phyloP scores from a whole-genome alignment of 2,888 invertebrate species.

The Sarcophaga caerulescens region DNA sequence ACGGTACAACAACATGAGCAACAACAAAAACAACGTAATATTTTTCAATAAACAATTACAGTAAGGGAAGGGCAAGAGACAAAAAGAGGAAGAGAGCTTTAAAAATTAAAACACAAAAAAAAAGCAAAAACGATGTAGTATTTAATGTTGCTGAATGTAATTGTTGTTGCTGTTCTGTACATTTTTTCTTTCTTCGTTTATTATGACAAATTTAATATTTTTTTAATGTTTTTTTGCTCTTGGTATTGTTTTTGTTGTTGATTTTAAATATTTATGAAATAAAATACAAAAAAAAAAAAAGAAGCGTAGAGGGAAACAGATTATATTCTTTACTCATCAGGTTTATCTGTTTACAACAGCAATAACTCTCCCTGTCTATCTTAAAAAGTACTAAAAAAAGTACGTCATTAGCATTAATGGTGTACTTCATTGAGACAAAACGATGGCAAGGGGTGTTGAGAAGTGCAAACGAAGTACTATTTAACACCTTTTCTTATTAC shows the following conservation, averaged over 20 bases:
- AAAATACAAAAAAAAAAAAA: too few relatives aligned
- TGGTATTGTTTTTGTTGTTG: background rate
- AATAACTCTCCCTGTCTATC: background rate
- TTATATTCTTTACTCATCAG: background rate
- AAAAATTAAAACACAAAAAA: too few relatives aligned
- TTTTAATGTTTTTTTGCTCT: background rate
- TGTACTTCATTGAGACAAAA: background rate
- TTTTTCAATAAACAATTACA: slow-evolving; percentile 60
- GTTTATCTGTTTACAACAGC: background rate
- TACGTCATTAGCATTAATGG: background rate
- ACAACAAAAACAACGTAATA: background rate
- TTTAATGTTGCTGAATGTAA: too few relatives aligned
- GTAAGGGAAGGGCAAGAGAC: background rate
- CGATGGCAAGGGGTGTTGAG: background rate
- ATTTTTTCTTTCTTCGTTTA: too few relatives aligned
- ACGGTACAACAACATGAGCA: slow-evolving; percentile 21
- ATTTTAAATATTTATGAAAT: too few relatives aligned
- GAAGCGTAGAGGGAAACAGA: background rate
- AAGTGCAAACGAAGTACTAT: slow-evolving; percentile 45
- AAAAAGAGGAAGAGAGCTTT: too few relatives aligned
- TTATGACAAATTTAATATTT: background rate
- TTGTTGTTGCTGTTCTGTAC: too few relatives aligned
- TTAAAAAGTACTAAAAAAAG: background rate
- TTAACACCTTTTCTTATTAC: slow-evolving; percentile 65
- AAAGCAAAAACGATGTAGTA: too few relatives aligned